Percentiles rank a stretch among this genome's conserved stretches.
These are phyloP conservation scores for Pogonocichla stellata DNA, from an alignment of 2,113 vertebrate species.

Conservation along the genomic window DNA sequence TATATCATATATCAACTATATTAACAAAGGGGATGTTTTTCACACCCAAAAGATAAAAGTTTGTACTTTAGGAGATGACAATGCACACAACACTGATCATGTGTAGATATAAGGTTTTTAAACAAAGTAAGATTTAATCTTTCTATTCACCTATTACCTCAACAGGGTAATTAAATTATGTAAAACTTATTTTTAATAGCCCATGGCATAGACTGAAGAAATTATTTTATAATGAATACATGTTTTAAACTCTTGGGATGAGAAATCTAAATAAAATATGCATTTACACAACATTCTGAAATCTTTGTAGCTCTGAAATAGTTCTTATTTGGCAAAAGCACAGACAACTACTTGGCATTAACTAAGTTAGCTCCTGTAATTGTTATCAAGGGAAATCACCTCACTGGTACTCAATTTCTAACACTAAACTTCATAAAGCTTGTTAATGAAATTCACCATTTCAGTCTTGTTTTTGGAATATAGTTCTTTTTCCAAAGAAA, in stretches of 20 bases:
- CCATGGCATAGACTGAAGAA: not conserved
- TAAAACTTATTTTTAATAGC: slow-evolving; percentile 53
- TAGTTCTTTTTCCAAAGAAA: not conserved
- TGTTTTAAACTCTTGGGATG: slow-evolving; percentile 26
- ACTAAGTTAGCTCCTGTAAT: slow-evolving; percentile 32
- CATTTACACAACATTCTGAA: slow-evolving; percentile 33
- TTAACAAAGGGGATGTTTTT: not conserved
- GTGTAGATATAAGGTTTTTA: not conserved
- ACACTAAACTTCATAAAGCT: slow-evolving; percentile 8
- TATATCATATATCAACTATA: not conserved
- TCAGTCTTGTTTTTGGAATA: not conserved
- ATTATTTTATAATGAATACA: slow-evolving; percentile 12
- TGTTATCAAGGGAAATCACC: slow-evolving; percentile 47
- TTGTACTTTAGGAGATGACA: not conserved
- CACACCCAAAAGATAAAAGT: not conserved
- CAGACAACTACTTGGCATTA: slow-evolving; percentile 22
- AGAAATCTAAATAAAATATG: slow-evolving; percentile 57
- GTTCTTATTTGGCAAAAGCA: slow-evolving; percentile 43
- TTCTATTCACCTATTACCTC: not conserved
- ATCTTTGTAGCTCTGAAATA: slow-evolving; percentile 7
- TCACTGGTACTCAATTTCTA: not conserved
- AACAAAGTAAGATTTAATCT: slow-evolving; percentile 23
- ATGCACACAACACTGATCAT: not conserved
- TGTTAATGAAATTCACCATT: not conserved
- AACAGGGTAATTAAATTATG: slow-evolving; percentile 4